Percentiles rank a stretch among this genome's conserved stretches.
These are phyloP conservation scores for Threskiornis aethiopicus DNA, from an alignment of 2,797 vertebrate species.

Conservation along the genomic window DNA sequence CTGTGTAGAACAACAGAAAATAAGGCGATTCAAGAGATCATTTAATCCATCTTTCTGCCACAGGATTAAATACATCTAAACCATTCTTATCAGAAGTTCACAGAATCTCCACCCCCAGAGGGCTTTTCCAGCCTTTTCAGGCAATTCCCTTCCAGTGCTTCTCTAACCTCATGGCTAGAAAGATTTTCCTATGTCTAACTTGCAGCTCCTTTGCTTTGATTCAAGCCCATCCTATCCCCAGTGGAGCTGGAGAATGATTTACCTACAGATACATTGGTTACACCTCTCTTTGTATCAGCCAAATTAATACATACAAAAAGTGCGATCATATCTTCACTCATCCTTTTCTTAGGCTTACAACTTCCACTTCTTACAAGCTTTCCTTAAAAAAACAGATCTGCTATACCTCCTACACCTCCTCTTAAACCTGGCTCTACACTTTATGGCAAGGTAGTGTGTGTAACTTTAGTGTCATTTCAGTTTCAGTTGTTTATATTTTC, in stretches of 20 bases:
- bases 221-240: background rate
- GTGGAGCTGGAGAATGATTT: background rate
- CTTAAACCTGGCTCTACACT: background rate
- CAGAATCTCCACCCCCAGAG: background rate
- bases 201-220: background rate
- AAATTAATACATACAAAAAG: background rate
- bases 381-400: background rate
- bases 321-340: background rate
- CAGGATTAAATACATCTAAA: background rate
- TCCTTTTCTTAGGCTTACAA: background rate
- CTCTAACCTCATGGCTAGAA: background rate
- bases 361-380: background rate
- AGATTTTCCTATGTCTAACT: background rate
- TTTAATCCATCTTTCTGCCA: background rate
- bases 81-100: background rate
- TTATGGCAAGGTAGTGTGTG: background rate
- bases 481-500: background rate
- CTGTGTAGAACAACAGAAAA: background rate
- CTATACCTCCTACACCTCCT: background rate
- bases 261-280: background rate
- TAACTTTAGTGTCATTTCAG: background rate
- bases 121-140: background rate
- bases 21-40: background rate
- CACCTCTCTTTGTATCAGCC: background rate
- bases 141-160: background rate